These are phyloP conservation scores for Columba guinea DNA, from an alignment of 2,797 vertebrate genomes.

Conservation along the genomic window DNA sequence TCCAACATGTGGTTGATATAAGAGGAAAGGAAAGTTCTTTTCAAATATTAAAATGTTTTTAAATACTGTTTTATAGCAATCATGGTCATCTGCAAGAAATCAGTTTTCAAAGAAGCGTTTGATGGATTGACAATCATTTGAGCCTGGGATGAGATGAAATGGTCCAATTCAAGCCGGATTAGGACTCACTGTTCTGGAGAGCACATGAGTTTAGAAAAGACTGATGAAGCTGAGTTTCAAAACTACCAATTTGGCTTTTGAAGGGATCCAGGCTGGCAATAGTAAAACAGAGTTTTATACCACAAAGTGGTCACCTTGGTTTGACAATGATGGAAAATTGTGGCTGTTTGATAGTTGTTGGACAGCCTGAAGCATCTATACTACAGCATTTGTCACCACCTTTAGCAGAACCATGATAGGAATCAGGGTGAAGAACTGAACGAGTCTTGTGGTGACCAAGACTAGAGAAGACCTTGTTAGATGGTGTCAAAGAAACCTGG, in stretches of 20 bases:
- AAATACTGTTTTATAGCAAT: slow-evolving; percentile 39
- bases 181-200: slow-evolving; percentile 16
- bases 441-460: background rate
- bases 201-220: slow-evolving; percentile 13
- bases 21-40: slow-evolving; percentile 47
- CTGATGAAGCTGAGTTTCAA: background rate
- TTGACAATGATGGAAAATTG: background rate
- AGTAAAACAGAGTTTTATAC: background rate
- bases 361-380: background rate
- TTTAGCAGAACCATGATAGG: background rate
- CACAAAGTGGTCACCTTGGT: rapidly evolving
- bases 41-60: slow-evolving; percentile 47
- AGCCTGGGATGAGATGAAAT: slow-evolving; percentile 7
- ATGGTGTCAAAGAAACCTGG: background rate
- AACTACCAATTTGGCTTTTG: slow-evolving; percentile 12
- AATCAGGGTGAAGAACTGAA: background rate
- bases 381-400: background rate
- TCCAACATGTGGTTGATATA: slow-evolving; percentile 66
- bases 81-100: slow-evolving; percentile 59
- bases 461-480: background rate
- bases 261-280: background rate
- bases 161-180: background rate
- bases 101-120: slow-evolving; percentile 48
- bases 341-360: background rate
- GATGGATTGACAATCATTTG: slow-evolving; percentile 55